These are phyloP conservation scores for Archaeoteleia sp. DNA, from an alignment of 2,888 invertebrate genomes.

Conservation along the genomic window DNA sequence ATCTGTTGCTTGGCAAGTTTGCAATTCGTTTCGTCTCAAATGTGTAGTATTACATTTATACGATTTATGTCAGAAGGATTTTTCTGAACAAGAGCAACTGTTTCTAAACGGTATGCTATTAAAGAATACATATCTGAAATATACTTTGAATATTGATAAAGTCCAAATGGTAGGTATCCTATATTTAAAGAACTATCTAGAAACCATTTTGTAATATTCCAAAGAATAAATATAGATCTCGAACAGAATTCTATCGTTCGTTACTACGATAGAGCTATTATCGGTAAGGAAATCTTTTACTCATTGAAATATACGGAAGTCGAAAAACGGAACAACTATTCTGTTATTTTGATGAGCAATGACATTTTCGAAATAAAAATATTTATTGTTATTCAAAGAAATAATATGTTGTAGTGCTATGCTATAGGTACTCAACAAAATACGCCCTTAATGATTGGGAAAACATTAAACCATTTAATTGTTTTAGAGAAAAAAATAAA, in stretches of 20 bases:
- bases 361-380: constrained; percentile 18
- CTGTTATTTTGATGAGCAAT: constrained; percentile 15
- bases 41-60: neutral
- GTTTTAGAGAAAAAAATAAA: constrained; percentile 13
- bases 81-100: constrained; percentile 7
- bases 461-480: constrained; percentile 3
- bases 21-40: constrained; percentile 10
- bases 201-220: constrained; percentile 27
- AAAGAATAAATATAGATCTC: constrained; percentile 26
- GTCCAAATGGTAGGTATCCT: constrained; percentile 1
- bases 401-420: constrained; percentile 3
- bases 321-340: constrained; percentile 28
- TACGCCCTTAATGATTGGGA: neutral
- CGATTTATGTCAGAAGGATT: constrained; percentile 2
- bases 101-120: constrained; percentile 6
- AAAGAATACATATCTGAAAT: constrained; percentile 1
- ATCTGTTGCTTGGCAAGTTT: constrained; percentile 33
- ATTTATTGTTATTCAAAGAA: constrained; percentile 18
- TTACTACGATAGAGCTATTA: constrained; percentile 15
- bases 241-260: constrained; percentile 10
- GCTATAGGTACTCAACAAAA: constrained; percentile 14
- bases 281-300: constrained; percentile 16
- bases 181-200: constrained; percentile 5
- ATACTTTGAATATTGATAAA: neutral
- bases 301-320: constrained; percentile 16